Evolutionary conservation across 2,113 vertebrate genomes (phyloP), one percentile per base, ranked within the genome.

Genomic region (Myrmecobius fasciatus): DNA sequence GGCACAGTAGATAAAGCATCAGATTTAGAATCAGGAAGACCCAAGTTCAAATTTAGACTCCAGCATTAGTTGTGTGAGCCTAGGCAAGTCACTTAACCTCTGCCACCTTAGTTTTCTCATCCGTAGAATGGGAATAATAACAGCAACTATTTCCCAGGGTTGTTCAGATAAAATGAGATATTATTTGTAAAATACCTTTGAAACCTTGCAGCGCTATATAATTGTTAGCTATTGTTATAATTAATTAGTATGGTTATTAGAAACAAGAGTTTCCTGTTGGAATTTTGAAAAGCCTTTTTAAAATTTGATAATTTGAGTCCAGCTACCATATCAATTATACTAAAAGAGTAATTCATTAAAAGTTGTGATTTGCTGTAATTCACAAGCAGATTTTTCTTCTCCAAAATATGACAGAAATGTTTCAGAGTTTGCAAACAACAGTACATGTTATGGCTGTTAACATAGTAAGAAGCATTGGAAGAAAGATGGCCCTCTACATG

Each of bases 161-260:
- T 96, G 4, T 95, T 67, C 94, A 67, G 53, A 89, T 93, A 91
- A 93, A 89, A 53, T 93, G 93, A 93, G 43, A 90, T 92, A 51
- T 91, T 75, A 8, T 28, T 60, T 52, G 24, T 91, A 97, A 90
- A 26, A 20, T 89, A 31, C 92, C 89, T 92, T n/a, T 24, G 92
- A 94, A 96, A 83, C 48, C 94, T 83, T 92, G 67, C 75, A 90
- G 94, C 94, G 9, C 52, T 96, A 1, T 10, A 51, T 51, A 51
- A 51, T 51, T 51, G 49, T 60, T 52, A 94, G 96, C 10, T 36
- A 67, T 67, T 36, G 14, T 67, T 36, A 67, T 67, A 12, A 36
- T 67, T 60, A 60, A 36, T 60, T 67, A 67, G 10, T 14, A 67
- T 36, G 36, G 28, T 28, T 67, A 36, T 67, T 36, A 67, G 36